Conservation (phyloP, 2,888 invertebrate species). For the Rugalucina vietnamica region DNA sequence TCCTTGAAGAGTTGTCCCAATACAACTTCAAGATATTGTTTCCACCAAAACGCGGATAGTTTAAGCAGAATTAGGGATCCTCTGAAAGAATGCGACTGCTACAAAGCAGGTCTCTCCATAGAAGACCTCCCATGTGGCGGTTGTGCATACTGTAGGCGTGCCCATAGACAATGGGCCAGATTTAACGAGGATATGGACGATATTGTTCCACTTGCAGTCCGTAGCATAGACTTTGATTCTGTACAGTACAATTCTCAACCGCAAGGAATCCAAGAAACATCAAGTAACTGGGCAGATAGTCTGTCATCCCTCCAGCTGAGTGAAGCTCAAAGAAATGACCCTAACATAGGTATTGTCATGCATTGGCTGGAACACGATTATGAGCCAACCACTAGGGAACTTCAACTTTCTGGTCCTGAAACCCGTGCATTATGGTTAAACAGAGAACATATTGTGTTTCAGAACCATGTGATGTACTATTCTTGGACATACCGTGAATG, state of each 20-base stretch:
- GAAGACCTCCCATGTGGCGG: constrained; percentile 31
- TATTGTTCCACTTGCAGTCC: no score
- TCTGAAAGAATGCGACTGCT: not conserved
- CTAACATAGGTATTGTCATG: not conserved
- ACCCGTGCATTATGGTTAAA: not conserved
- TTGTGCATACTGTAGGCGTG: constrained; percentile 22
- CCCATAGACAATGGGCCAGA: not conserved
- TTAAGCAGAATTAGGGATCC: constrained; percentile 18
- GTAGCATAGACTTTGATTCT: no score
- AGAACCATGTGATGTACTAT: not conserved
- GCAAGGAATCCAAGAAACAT: no score
- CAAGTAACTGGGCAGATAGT: not conserved
- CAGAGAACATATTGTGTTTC: not conserved
- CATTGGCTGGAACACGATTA: not conserved
- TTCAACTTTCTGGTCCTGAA: not conserved
- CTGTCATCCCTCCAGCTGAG: not conserved
- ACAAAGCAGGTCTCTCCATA: not conserved
- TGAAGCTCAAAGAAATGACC: not conserved
- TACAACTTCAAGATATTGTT: no score
- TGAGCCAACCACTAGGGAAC: not conserved
- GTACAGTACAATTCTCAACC: no score
- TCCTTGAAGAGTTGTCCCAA: constrained; percentile 54
- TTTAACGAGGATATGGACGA: not conserved
- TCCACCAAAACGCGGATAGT: constrained; percentile 50
- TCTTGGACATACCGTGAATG: not conserved